Conservation (phyloP, 2,113 vertebrate genomes). For the Toxostoma redivivum region DNA sequence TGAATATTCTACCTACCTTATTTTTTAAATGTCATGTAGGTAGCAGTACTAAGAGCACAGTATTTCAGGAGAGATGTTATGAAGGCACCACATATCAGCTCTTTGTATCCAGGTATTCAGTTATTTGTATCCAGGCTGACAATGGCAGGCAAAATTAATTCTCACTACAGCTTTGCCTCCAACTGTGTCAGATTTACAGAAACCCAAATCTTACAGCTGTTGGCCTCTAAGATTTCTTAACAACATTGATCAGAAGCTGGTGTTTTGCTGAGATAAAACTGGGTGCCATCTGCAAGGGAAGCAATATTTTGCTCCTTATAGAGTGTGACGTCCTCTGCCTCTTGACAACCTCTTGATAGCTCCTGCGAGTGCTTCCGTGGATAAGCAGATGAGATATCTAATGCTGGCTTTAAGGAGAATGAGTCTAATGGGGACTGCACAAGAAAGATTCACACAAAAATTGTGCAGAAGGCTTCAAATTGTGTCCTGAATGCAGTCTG, state of each 20-base stretch:
- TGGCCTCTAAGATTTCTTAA: slow-evolving; percentile 25
- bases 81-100: not conserved
- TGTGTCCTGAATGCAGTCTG: not conserved
- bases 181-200: slow-evolving; percentile 42
- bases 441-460: not conserved
- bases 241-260: slow-evolving; percentile 14
- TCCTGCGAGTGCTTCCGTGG: slow-evolving; percentile 28
- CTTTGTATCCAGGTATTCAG: not conserved
- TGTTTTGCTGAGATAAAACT: slow-evolving; percentile 67
- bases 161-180: not conserved
- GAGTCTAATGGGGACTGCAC: not conserved
- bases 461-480: not conserved
- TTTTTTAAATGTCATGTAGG: not conserved
- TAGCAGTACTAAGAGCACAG: not conserved
- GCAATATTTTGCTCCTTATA: slow-evolving; percentile 28
- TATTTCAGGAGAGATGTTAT: not conserved
- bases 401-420: not conserved
- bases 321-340: not conserved
- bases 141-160: slow-evolving; percentile 37
- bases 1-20: not conserved
- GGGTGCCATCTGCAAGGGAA: slow-evolving; percentile 59
- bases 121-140: not conserved
- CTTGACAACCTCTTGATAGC: slow-evolving; percentile 46
- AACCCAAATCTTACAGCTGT: not conserved
- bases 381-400: slow-evolving; percentile 24